Percentiles rank a stretch among this genome's conserved stretches.
phyloP scores from a whole-genome alignment of 2,113 vertebrate genomes.

The Channa argus region DNA sequence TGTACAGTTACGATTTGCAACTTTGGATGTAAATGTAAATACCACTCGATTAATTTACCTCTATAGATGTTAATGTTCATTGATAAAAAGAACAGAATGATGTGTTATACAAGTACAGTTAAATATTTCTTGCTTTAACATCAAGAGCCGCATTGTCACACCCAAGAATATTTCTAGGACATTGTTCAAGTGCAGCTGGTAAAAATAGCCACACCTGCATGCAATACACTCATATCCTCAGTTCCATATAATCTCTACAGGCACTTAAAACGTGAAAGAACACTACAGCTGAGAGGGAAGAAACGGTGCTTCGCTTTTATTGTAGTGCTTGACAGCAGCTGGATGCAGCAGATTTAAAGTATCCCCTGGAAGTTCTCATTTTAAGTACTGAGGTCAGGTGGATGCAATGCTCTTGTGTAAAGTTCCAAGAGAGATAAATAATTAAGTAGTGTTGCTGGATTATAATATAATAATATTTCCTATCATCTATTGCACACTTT shows the following conservation, averaged over 20 bases:
- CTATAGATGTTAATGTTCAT: no score
- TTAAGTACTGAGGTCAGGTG: slow-evolving; percentile 17
- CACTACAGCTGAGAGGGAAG: background rate
- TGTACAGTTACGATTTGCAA: background rate
- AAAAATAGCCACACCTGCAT: slow-evolving; percentile 19
- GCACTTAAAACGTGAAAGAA: background rate
- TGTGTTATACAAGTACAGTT: no score
- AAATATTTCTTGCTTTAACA: background rate
- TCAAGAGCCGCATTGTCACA: background rate
- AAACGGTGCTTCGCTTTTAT: background rate
- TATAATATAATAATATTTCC: no score
- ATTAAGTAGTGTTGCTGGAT: slow-evolving; percentile 45
- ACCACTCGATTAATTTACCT: background rate
- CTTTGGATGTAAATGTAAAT: background rate
- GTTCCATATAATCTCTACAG: background rate
- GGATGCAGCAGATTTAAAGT: slow-evolving; percentile 2
- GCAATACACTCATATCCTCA: background rate
- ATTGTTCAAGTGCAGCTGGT: background rate
- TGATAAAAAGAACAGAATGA: no score
- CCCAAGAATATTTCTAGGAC: background rate
- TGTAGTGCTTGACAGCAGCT: slow-evolving; percentile 2
- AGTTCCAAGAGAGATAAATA: slow-evolving; percentile 34
- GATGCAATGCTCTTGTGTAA: slow-evolving; percentile 14
- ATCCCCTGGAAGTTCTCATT: slow-evolving; percentile 22
- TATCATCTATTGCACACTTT: no score